Percentiles rank a stretch among this genome's conserved stretches.
These are phyloP conservation scores for Drosophila triauraria DNA, from an alignment of 1,140 invertebrate species.

Conservation along the genomic window DNA sequence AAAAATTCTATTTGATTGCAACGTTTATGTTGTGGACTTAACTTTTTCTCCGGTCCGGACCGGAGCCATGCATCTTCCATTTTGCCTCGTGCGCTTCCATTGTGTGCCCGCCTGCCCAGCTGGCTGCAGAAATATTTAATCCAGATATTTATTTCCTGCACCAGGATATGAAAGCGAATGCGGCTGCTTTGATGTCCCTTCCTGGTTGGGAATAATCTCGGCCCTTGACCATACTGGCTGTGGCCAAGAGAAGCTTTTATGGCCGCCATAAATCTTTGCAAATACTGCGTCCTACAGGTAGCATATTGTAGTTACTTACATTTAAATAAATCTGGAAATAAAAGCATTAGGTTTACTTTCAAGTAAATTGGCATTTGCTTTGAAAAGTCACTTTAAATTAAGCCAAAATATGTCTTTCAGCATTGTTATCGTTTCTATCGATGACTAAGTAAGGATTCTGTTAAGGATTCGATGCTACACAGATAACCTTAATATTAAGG, in stretches of 20 bases:
- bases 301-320: slow-evolving; percentile 6
- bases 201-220: slow-evolving; percentile 18
- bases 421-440: neutral
- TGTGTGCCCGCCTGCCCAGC: slow-evolving; percentile 24
- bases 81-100: slow-evolving; percentile 4
- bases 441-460: neutral
- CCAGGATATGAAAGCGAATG: slow-evolving; percentile 64
- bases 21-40: slow-evolving; percentile 56
- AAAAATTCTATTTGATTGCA: slow-evolving; percentile 81
- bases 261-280: slow-evolving; percentile 25
- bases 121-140: slow-evolving; percentile 66
- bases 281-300: slow-evolving; percentile 14
- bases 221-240: slow-evolving; percentile 6
- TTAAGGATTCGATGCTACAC: neutral
- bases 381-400: neutral
- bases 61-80: slow-evolving; percentile 2
- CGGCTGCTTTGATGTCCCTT: slow-evolving; percentile 61
- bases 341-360: neutral
- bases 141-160: slow-evolving; percentile 75
- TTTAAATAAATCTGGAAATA: slow-evolving; percentile 18
- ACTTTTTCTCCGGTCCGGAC: slow-evolving; percentile 11
- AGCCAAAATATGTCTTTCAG: neutral
- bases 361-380: neutral
- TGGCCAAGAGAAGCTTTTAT: slow-evolving; percentile 22
- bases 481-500: neutral